These are phyloP conservation scores for Cassiopea andromeda DNA, from an alignment of 30 jellyfish, hydroid and myxozoan genomes.

Conservation along the genomic window DNA sequence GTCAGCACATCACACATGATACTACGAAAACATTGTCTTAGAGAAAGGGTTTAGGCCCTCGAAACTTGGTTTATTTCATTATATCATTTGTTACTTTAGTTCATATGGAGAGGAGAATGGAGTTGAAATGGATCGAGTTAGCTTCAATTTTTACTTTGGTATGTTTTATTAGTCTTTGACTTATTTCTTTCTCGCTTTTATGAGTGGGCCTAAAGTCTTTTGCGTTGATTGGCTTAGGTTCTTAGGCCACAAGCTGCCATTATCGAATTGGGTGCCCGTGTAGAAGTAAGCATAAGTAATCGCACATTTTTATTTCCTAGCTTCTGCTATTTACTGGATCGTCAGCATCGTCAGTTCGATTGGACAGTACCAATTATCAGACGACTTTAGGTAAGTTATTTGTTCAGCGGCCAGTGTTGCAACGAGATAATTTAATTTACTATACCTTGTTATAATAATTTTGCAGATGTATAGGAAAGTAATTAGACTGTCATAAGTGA, in stretches of 20 bases:
- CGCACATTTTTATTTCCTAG: neutral
- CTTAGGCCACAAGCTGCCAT: no score
- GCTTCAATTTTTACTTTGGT: slow-evolving; percentile 15
- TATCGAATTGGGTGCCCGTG: neutral
- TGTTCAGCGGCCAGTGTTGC: slow-evolving; percentile 7
- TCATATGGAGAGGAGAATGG: slow-evolving; percentile 4
- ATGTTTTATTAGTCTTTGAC: neutral
- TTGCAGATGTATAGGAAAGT: neutral
- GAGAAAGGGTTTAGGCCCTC: slow-evolving; percentile 43
- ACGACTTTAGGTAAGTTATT: slow-evolving; percentile 73
- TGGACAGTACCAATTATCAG: slow-evolving; percentile 74
- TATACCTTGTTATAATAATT: neutral
- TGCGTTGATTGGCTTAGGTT: no score
- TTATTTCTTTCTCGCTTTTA: neutral
- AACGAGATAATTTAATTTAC: neutral
- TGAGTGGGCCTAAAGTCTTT: neutral
- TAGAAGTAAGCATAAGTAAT: neutral
- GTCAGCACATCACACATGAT: slow-evolving; percentile 71
- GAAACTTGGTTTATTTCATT: neutral
- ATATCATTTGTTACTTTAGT: neutral
- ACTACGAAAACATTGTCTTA: slow-evolving; percentile 5
- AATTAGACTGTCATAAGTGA: neutral
- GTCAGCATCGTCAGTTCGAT: slow-evolving; percentile 57
- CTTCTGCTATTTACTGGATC: neutral
- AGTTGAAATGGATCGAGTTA: neutral